Base-by-base conservation (phyloP, 2,888 invertebrate genomes). In the Hedychridium roseum region DNA sequence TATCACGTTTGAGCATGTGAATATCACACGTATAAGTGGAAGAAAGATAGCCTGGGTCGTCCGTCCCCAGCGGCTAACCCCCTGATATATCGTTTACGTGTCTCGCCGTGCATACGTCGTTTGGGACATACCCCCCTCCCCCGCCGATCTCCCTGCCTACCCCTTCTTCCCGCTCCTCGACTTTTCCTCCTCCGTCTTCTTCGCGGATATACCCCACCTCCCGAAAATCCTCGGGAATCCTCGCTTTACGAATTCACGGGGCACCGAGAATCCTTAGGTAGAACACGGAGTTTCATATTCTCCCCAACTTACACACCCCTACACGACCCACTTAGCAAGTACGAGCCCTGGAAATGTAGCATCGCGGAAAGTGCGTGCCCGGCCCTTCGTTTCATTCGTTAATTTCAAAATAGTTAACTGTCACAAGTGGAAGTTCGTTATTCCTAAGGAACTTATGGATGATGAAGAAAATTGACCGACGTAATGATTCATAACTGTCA, bases 21-120 rank as follows among this genome's bases (percentile, higher is more conserved):
- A 74, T 70, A 74, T 74, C 56, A 60, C 63, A 60, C 56, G 57
- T 62, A 64, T 71, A 71, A 75, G 74, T 72, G 68, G 73, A 77
- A 78, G 74, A 78, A 78, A 76, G 75, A 78, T 78, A 71, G 73
- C 71, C 66, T 67, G 66, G 73, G 71, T 74, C 75, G 74, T 74
- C 68, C 73, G 76, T 78, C 78, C 77, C 78, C 73, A 75, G 75
- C 70, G 78, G 77, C 76, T 77, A 78, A 78, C 78, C 77, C 76
- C 70, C 75, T 78, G 78, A 78, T 78, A 78, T 78, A 78, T 78
- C 78, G 78, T 75, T 78, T 77, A 78, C 77, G 78, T 78, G 78
- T 76, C 76, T 72, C 74, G 71, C 70, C 73, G 74, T 75, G 76
- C 76, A 76, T 75, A 76, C 74, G 74, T 76, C 76, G 74, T 77